These are phyloP conservation scores for Doryteuthis pealeii DNA, from an alignment of 1,140 invertebrate species.

Conservation along the genomic window DNA sequence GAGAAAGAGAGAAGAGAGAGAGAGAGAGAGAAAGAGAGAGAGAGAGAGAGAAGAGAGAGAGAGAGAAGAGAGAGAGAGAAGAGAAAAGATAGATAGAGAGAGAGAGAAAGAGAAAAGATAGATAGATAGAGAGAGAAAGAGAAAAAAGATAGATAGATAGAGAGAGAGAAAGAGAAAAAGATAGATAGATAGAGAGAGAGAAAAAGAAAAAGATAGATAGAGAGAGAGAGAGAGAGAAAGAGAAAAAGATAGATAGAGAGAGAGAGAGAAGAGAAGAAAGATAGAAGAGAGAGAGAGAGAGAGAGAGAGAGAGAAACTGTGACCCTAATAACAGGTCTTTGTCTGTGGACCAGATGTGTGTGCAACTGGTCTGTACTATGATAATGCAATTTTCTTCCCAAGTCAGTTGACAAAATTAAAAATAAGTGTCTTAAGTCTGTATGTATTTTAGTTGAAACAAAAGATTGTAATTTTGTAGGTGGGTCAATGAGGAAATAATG, in stretches of 20 bases:
- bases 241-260: neutral
- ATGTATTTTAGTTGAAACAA: no score
- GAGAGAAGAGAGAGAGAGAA: neutral
- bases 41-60: neutral
- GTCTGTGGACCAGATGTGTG: no score
- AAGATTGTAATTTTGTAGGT: no score
- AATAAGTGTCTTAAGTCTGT: no score
- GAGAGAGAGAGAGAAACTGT: neutral
- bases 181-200: neutral
- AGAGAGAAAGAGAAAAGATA: neutral
- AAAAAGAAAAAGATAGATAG: neutral
- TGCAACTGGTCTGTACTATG: no score
- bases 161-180: neutral
- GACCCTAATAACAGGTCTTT: no score
- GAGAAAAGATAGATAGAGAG: neutral
- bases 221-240: neutral
- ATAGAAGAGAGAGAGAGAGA: slow-evolving; percentile 10
- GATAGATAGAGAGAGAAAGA: neutral
- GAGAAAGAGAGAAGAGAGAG: neutral
- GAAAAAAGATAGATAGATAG: neutral
- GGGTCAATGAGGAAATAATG: no score
- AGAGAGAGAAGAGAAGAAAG: slow-evolving; percentile 1
- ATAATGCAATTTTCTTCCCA: no score
- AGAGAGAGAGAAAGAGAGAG: neutral
- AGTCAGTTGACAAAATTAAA: no score